Evolutionary conservation across 92 coral and sea anemone species (phyloP), one percentile per base, ranked within the genome.

Genomic region (Zoanthus sociatus): DNA sequence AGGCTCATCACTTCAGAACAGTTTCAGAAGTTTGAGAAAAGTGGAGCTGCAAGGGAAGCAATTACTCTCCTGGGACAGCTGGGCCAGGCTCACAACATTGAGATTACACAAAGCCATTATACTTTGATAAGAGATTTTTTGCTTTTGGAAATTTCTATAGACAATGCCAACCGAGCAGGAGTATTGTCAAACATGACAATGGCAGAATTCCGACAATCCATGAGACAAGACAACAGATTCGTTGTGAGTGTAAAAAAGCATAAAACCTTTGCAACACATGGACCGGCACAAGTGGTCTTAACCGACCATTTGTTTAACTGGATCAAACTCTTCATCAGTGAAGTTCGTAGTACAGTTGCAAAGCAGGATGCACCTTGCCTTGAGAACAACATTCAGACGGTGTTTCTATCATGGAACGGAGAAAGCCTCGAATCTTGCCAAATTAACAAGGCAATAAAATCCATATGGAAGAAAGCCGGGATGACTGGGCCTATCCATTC

Each of bases 91-190:
- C 84, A 78, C 54, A 69, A 81, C 45, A 33, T 88, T 12, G 75
- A 76, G 70, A 69, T 90, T 37, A 70, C 91, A 10, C 91, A 90
- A 75, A 83, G 88, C 21, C 75, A 71, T 46, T 90, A 87, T 68
- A 92, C 95, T 26, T 78, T 93, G 21, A 71, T 93, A 12, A 82
- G 91, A 73, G 96, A 93, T 84, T 93, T 88, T 77, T 74, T 90
- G 56, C 66, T 90, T 68, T 75, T 88, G n/a, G 86, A 90, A 60
- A 93, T 88, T 15, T 87, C 78, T 5, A 83, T 93, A 0, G 91
- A 93, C 51, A 93, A 93, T 88, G 91, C 92, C 47, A 82, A 89
- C 63, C 78, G 94, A 10, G 91, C 93, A 75, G 91, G 96, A 20
- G 93, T 91, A 26, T 20, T 90, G 15, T 86, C 96, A 32, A 76